Evolutionary conservation across 2,888 invertebrate species (phyloP).

Genomic region (Schizotus pectinicornis): DNA sequence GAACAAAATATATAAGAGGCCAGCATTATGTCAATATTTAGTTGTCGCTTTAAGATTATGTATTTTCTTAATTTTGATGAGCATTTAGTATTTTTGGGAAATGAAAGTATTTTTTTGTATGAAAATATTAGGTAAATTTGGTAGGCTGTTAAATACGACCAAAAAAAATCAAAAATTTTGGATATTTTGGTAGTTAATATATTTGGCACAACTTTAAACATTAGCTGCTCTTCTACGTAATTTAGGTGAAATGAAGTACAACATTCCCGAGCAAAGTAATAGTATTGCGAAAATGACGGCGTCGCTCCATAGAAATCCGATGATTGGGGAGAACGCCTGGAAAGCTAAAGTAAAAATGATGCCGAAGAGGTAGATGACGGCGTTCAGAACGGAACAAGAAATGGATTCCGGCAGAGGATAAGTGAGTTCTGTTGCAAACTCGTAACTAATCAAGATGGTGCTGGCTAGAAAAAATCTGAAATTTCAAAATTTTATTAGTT

Average conservation of each 20-base stretch:
- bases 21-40: no score
- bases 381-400: constrained; percentile 90
- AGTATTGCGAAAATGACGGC: constrained; percentile 31
- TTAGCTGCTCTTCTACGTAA: constrained; percentile 41
- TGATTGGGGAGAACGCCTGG: constrained; percentile 35
- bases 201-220: not conserved
- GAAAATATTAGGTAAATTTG: no score
- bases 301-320: constrained; percentile 39
- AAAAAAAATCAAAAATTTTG: no score
- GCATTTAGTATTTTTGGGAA: no score
- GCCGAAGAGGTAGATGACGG: constrained; percentile 59
- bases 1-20: no score
- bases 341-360: constrained; percentile 41
- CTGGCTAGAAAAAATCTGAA: constrained; percentile 96
- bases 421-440: constrained; percentile 93
- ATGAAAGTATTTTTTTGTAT: no score
- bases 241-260: constrained; percentile 38
- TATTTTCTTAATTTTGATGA: no score
- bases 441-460: constrained; percentile 93
- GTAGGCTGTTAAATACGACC: no score
- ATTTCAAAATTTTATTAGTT: constrained; percentile 30
- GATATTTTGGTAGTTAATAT: no score
- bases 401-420: constrained; percentile 96
- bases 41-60: no score
- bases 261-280: constrained; percentile 26